Base-by-base conservation (phyloP, 2,888 invertebrate species). In the Argyra leucocephala region DNA sequence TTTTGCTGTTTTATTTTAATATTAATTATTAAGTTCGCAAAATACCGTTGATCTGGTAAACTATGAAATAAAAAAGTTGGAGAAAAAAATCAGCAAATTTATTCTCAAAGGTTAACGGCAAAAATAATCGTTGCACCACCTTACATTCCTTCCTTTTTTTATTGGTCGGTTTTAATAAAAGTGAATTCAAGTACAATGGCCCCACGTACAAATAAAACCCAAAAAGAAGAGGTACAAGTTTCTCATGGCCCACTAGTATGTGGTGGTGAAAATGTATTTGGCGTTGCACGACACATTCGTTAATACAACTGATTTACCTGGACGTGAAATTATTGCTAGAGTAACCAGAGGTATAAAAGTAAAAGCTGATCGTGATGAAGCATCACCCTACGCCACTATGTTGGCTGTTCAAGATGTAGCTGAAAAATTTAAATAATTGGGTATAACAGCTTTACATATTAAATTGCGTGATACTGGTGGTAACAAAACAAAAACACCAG, bases 321-420 rank as follows among this genome's bases (percentile, higher is more conserved):
- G 99, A 73, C 90, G 92, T 76, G 93, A 93, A 88, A 93, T 93
- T 21, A 93, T 93, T 75, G 91, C 92, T 71, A 85, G 98, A 76
- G 94, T 99, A 65, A 99, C 99, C 73, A 94, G 95, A 74, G 95
- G 95, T 68, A 99, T 99, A 99, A 99, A 99, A 84, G 99, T 99
- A 62, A 99, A 99, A 83, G 99, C 99, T 74, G 99, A 99, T 84
- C 90, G 99, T 84, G 99, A 99, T 82, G 99, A 99, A 83, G 96
- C 99, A 70, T 98, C 98, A 62, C 99, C 99, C 62, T 99, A 99
- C 79, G 99, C 99, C 76, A 99, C 99, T 88, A 99, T 99, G 99
- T 95, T 99, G 83, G 99, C 99, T 74, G 98, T 98, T 71, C 98
- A 99, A 86, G 99, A 99, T 85, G 99, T 99, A 67, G 96, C 99